Evolutionary conservation across 2,888 invertebrate genomes (phyloP).

Genomic region (Brachylomia viminalis): DNA sequence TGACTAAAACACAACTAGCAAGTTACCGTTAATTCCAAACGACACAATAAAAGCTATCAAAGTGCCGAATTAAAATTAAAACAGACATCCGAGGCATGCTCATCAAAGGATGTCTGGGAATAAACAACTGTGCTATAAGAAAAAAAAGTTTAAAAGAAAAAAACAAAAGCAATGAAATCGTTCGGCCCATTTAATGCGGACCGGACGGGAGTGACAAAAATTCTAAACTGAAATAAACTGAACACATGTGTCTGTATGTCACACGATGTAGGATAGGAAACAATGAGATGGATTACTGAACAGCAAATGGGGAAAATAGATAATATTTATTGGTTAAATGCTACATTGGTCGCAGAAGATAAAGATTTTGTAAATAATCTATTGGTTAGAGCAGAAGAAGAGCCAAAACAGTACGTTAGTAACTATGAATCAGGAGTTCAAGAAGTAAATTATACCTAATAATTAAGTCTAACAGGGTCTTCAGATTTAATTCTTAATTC

Average conservation of each 20-base stretch:
- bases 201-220: conserved; percentile 90
- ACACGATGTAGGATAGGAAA: conserved; percentile 65
- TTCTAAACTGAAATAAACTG: conserved; percentile 88
- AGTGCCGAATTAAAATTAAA: conserved; percentile 80
- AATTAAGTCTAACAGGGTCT: not conserved
- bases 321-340: not conserved
- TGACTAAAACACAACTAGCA: conserved; percentile 37
- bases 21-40: conserved; percentile 49
- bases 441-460: not conserved
- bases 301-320: conserved; percentile 14
- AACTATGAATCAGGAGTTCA: not conserved
- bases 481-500: conserved; percentile 1
- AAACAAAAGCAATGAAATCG: conserved; percentile 84
- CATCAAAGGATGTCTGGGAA: conserved; percentile 88
- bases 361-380: not conserved
- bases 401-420: not conserved
- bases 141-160: conserved; percentile 74
- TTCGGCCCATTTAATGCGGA: conserved; percentile 89
- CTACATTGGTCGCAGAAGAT: not conserved
- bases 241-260: conserved; percentile 87
- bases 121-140: conserved; percentile 74
- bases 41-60: conserved; percentile 73
- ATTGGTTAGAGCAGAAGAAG: not conserved
- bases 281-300: conserved; percentile 48
- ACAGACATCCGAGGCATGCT: conserved; percentile 75